Conservation (phyloP, 2,113 vertebrate genomes). For the Oxyura jamaicensis region DNA sequence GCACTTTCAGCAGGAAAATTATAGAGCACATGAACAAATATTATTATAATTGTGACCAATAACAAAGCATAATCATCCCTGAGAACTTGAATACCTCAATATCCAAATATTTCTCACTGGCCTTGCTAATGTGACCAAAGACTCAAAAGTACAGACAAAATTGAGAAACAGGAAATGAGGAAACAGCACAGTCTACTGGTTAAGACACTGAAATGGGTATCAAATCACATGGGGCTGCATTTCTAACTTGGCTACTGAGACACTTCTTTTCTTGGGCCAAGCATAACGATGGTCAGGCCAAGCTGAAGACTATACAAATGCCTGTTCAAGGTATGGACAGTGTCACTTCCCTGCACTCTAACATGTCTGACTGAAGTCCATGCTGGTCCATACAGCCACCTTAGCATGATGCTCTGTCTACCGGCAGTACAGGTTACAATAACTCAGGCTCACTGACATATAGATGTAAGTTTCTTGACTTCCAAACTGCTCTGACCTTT, state of each 20-base stretch:
- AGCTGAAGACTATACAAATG: background rate
- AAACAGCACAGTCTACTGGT: constrained; percentile 48
- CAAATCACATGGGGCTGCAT: background rate
- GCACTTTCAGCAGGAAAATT: constrained; percentile 27
- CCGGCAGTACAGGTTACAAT: too few species aligned
- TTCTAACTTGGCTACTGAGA: background rate
- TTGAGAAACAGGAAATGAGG: background rate
- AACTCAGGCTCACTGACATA: background rate
- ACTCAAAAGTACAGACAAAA: background rate
- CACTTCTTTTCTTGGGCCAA: background rate
- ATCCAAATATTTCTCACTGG: background rate
- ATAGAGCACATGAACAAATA: background rate
- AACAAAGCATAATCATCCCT: background rate
- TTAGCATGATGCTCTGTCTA: background rate
- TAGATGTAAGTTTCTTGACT: background rate
- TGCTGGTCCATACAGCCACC: background rate
- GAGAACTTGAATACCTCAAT: background rate
- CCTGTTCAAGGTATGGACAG: background rate
- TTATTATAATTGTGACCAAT: background rate
- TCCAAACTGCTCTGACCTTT: background rate
- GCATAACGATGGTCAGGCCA: fast-evolving
- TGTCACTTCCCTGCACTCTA: background rate
- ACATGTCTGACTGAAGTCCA: background rate
- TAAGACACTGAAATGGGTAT: background rate
- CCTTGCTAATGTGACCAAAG: background rate